Evolutionary conservation across 1,140 invertebrate species (phyloP).

Genomic region (Megalopta genalis): DNA sequence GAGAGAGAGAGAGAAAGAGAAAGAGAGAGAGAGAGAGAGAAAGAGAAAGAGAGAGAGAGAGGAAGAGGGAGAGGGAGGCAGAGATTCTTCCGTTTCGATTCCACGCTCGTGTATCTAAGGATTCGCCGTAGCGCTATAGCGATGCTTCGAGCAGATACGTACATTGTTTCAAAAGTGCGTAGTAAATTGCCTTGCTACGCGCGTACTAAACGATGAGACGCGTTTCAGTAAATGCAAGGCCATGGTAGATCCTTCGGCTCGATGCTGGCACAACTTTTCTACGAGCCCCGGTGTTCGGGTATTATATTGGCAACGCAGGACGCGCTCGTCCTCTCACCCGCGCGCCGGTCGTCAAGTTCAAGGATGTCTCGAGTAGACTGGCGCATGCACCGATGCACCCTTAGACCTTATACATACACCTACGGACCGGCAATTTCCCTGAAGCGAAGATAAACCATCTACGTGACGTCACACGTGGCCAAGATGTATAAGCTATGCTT

Average conservation of each 20-base stretch:
- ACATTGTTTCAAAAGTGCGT: slow-evolving; percentile 36
- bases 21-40: too few relatives aligned
- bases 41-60: slow-evolving; percentile 1
- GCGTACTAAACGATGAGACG: slow-evolving; percentile 5
- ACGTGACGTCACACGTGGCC: too few relatives aligned
- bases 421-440: too few relatives aligned
- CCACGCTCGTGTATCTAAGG: slow-evolving; percentile 11
- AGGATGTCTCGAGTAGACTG: slow-evolving; percentile 6
- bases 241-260: not conserved
- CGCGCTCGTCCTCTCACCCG: not conserved
- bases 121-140: slow-evolving; percentile 14
- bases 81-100: slow-evolving; percentile 36
- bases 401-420: too few relatives aligned
- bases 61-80: slow-evolving; percentile 4
- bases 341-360: slow-evolving; percentile 19
- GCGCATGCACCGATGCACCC: not conserved
- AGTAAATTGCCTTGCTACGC: not conserved
- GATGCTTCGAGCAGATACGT: slow-evolving; percentile 34
- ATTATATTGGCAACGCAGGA: slow-evolving; percentile 10
- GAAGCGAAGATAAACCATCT: too few relatives aligned
- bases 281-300: not conserved
- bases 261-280: not conserved
- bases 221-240: slow-evolving; percentile 6
- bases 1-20: too few relatives aligned
- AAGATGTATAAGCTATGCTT: too few relatives aligned